Base-by-base conservation (phyloP, 2,888 invertebrate species). In the Perithous albicinctus region DNA sequence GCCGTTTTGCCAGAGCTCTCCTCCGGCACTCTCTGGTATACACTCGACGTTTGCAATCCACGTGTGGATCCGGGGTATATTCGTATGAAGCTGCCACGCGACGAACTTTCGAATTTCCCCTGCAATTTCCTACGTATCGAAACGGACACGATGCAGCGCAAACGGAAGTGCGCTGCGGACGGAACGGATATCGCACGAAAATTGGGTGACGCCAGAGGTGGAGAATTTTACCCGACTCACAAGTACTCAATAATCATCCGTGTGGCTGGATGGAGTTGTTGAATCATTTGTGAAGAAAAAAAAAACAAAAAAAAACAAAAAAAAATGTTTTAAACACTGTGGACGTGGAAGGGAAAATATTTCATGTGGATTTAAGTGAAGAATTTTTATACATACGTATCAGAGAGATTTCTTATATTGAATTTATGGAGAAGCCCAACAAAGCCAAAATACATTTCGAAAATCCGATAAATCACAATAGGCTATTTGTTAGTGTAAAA, bases 41-140 rank as follows among this genome's bases (percentile, higher is more conserved):
- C 54, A 20, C 78, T 66, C 69, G 46, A 67, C 72, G 74, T 63
- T 73, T n/a, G 41, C 56, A 48, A 29, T 48, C 56, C 61, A 35
- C 63, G 20, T 56, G 48, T 48, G 69, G 35, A 61, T 61, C 59
- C 59, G 59, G 32, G 35, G 18, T 18, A 67, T n/a, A 78, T 63
- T 73, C 66, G 59, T 43, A 38, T 18, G 51, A 59, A 72, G 38
- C 23, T 61, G 38, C 67, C 69, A 70, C 78, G 66, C 79, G 26
- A 73, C 86, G 87, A 91, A 91, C 90, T 91, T 91, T 91, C 91
- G 87, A 89, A 90, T 91, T 92, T 92, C 91, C 92, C 90, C 89
- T 90, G 88, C 89, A 91, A 92, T 92, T 91, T 92, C 91, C 91
- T 89, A 86, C 85, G 86, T 85, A 87, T 87, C 86, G 87, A 83